Percentiles rank a stretch among this genome's conserved stretches.
Evolutionary conservation across 2,113 vertebrate species (phyloP).

Genomic region (Climacteris rufus): DNA sequence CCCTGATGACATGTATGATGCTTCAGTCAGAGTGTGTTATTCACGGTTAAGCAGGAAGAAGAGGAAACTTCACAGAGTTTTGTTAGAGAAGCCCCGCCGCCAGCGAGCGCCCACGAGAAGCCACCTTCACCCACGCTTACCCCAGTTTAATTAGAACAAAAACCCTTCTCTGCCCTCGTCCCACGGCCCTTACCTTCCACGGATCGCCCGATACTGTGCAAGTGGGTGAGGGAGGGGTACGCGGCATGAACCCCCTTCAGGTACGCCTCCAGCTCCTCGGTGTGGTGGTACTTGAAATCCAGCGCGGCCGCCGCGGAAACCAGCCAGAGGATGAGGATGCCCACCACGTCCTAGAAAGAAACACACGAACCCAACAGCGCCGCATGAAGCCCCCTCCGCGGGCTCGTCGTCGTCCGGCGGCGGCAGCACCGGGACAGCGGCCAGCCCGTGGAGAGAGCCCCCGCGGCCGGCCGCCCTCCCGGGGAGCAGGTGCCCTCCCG

Average conservation of each 20-base stretch:
- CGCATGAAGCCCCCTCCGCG: background rate
- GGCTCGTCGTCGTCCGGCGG: background rate
- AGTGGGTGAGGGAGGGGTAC: conserved; percentile 70
- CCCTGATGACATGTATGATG: background rate
- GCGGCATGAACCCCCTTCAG: conserved; percentile 64
- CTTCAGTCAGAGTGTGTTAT: background rate
- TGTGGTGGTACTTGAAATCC: conserved; percentile 80
- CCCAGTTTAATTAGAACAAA: accelerated
- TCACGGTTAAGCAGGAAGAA: background rate
- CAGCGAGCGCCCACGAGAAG: background rate
- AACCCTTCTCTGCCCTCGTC: background rate
- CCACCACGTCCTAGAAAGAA: conserved; percentile 37
- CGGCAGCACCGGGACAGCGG: background rate
- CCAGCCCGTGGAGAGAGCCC: background rate
- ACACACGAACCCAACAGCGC: background rate
- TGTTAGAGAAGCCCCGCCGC: background rate
- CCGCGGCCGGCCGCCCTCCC: background rate
- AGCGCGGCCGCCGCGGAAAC: conserved; percentile 38
- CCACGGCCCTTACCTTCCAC: conserved; percentile 72
- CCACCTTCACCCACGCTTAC: background rate
- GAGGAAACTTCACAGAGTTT: background rate
- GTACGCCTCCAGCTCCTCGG: conserved; percentile 69
- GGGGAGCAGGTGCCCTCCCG: background rate
- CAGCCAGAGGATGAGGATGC: conserved; percentile 50
- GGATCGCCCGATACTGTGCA: conserved; percentile 82